Percentiles rank a stretch among this genome's conserved stretches.
phyloP scores from a whole-genome alignment of 2,113 vertebrate species.

The Podiceps cristatus region DNA sequence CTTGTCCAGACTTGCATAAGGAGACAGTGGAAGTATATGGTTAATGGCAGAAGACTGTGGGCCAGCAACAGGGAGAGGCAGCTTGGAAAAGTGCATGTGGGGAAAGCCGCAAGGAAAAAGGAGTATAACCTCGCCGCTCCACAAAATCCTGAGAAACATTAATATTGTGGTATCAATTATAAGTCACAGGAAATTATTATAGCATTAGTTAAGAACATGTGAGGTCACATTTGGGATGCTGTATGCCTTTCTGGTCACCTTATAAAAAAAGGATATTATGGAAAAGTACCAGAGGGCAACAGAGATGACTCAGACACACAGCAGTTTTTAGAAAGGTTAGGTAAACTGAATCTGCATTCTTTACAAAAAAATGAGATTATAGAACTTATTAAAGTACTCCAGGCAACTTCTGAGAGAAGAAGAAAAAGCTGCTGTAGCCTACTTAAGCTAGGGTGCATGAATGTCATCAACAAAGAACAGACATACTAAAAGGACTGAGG shows the following conservation, averaged over 20 bases:
- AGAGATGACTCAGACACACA: conserved; percentile 48
- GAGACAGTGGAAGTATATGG: background rate
- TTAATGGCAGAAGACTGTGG: conserved; percentile 18
- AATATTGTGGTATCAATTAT: conserved; percentile 60
- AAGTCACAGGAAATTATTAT: conserved; percentile 76
- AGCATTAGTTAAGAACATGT: conserved; percentile 54
- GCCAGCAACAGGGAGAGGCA: background rate
- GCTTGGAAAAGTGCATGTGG: background rate
- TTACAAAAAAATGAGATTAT: background rate
- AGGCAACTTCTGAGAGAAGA: conserved; percentile 3
- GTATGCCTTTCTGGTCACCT: conserved; percentile 52
- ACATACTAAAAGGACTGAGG: conserved; percentile 1
- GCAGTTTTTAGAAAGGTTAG: conserved; percentile 48
- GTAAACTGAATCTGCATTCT: conserved; percentile 58
- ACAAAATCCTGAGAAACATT: conserved; percentile 66
- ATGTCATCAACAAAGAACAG: conserved; percentile 49
- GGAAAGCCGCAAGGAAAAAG: conserved; percentile 9
- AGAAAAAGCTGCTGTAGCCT: background rate
- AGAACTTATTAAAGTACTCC: conserved; percentile 30
- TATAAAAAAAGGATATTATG: conserved; percentile 52
- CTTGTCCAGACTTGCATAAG: background rate
- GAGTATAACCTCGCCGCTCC: conserved; percentile 1
- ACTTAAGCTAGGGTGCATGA: conserved; percentile 20
- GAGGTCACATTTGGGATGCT: conserved; percentile 51
- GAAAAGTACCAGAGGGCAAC: conserved; percentile 70